Conservation (phyloP, 1,140 invertebrate species). For the Eulimnadia texana region DNA sequence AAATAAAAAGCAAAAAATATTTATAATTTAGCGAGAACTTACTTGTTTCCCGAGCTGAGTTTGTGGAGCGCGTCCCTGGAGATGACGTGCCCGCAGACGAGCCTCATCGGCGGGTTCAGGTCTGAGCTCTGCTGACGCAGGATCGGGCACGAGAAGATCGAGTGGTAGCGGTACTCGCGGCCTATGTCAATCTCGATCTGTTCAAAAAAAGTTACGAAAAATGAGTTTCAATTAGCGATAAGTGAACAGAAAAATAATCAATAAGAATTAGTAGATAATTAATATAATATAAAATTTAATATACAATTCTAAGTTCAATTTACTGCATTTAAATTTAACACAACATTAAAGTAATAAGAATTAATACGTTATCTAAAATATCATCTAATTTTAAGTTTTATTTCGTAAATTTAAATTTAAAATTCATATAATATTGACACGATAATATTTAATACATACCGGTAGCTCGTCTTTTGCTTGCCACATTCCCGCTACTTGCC, state of each 20-base stretch:
- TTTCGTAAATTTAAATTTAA: neutral
- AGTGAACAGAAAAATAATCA: slow-evolving; percentile 6
- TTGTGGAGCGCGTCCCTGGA: slow-evolving; percentile 92
- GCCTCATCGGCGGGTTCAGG: slow-evolving; percentile 88
- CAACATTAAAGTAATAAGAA: too few relatives aligned
- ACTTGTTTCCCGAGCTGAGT: slow-evolving; percentile 84
- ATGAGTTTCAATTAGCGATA: neutral
- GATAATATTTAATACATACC: slow-evolving; percentile 37
- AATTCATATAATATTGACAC: neutral
- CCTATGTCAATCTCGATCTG: slow-evolving; percentile 85
- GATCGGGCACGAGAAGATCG: slow-evolving; percentile 96
- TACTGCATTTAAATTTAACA: too few relatives aligned
- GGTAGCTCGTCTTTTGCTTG: slow-evolving; percentile 90
- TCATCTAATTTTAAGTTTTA: neutral
- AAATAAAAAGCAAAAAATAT: too few relatives aligned
- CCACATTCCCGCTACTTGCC: slow-evolving; percentile 89
- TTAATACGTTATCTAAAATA: too few relatives aligned
- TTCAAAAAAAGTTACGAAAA: slow-evolving; percentile 23
- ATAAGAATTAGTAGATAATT: slow-evolving; percentile 4
- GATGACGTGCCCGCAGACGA: slow-evolving; percentile 96
- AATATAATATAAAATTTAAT: slow-evolving; percentile 9
- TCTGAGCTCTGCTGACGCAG: slow-evolving; percentile 91
- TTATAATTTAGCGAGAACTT: slow-evolving; percentile 19
- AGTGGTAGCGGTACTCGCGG: slow-evolving; percentile 79
- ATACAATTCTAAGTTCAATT: too few relatives aligned